Evolutionary conservation across 2,888 invertebrate species (phyloP).

Genomic region (Mythimna vitellina): DNA sequence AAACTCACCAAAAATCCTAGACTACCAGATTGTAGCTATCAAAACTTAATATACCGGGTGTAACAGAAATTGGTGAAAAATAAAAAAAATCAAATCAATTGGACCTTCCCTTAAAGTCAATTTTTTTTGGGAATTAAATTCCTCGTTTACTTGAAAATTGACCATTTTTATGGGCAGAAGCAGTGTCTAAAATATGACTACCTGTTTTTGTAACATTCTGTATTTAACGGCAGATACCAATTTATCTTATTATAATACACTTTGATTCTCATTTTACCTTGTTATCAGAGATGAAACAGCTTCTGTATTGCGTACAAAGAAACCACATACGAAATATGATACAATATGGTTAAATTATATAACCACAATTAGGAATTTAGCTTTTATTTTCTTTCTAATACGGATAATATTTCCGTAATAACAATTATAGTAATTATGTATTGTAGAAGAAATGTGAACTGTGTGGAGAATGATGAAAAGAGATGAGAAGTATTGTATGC

Average conservation of each 20-base stretch:
- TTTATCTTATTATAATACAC: not conserved
- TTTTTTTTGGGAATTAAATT: no score
- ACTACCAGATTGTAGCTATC: no score
- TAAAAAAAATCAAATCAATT: no score
- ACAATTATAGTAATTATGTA: not conserved
- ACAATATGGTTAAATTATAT: constrained; percentile 21
- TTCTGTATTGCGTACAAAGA: constrained; percentile 22
- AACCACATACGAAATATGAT: constrained; percentile 33
- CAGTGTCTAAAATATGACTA: no score
- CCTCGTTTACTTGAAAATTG: no score
- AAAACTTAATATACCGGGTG: no score
- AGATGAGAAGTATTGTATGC: not conserved
- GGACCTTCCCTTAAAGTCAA: no score
- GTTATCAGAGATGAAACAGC: not conserved
- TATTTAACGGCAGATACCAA: not conserved
- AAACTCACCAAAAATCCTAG: no score
- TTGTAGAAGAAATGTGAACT: not conserved
- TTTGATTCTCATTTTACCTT: constrained; percentile 43
- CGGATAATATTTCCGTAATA: not conserved
- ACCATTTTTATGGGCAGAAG: no score
- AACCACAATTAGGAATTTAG: constrained; percentile 14
- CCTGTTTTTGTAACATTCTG: not conserved
- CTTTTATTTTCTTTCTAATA: constrained; percentile 22
- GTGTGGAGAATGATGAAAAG: no score
- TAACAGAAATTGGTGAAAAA: no score